A percentile compares a stretch with the other conserved stretches of the same genome.
These are phyloP conservation scores for Chromobotia macracanthus DNA, from an alignment of 2,797 vertebrate species.

Conservation along the genomic window DNA sequence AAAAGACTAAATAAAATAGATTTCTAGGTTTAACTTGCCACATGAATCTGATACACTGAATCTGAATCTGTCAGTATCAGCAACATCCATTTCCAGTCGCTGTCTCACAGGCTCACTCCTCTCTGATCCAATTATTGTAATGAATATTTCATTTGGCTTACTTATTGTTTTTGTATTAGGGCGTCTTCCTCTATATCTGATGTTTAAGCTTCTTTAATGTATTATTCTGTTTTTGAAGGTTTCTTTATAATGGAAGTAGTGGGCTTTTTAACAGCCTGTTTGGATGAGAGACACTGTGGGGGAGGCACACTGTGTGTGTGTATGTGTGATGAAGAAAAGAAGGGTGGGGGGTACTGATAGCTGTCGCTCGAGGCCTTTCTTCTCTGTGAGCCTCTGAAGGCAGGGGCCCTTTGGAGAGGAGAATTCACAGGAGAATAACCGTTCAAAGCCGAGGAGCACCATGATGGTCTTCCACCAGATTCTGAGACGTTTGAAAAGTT, in stretches of 20 bases:
- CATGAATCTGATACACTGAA: slow-evolving; percentile 50
- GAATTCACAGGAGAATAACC: slow-evolving; percentile 70
- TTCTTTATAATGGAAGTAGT: slow-evolving; percentile 64
- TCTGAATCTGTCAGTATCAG: slow-evolving; percentile 39
- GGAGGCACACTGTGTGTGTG: slow-evolving; percentile 29
- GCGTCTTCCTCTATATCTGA: slow-evolving; percentile 62
- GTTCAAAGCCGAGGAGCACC: slow-evolving; percentile 72
- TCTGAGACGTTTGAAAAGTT: slow-evolving; percentile 78
- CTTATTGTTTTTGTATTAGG: slow-evolving; percentile 73
- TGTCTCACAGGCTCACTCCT: slow-evolving; percentile 53
- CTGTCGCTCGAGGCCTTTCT: slow-evolving; percentile 74
- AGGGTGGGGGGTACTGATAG: slow-evolving; percentile 64
- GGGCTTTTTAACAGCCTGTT: slow-evolving; percentile 56
- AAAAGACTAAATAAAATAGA: slow-evolving; percentile 40
- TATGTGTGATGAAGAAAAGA: slow-evolving; percentile 29
- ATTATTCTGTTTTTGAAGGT: slow-evolving; percentile 78
- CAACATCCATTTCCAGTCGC: slow-evolving; percentile 53
- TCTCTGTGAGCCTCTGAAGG: slow-evolving; percentile 74
- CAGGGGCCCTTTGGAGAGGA: slow-evolving; percentile 73
- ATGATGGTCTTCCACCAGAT: slow-evolving; percentile 73
- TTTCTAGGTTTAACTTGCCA: slow-evolving; percentile 51
- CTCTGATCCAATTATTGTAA: slow-evolving; percentile 72
- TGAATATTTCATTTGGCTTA: slow-evolving; percentile 75
- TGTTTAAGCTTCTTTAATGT: slow-evolving; percentile 73
- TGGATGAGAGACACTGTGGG: slow-evolving; percentile 67